Base-by-base conservation (phyloP, 1,140 invertebrate species). In the Oncopodura yosiiana region DNA sequence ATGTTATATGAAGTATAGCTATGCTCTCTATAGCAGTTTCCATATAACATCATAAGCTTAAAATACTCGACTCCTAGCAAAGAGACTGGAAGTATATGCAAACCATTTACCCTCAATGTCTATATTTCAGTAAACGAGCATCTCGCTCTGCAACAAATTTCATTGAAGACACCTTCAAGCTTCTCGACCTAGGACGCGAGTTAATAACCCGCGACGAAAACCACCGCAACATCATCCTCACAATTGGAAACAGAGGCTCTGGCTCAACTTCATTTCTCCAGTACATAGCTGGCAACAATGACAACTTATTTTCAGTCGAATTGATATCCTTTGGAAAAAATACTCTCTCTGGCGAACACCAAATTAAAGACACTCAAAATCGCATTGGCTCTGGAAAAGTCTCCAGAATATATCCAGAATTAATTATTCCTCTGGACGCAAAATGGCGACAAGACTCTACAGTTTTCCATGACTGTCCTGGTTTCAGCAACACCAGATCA, bases 401-500 rank as follows among this genome's bases (percentile, higher is more conserved):
- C 3, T 65, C 64, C 14, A 23, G 56, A 26, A 63, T 61, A 3
- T 56, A 49, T 19, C 63, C 63, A 9, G 50, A 64, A 21, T 23
- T 49, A 12, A 27, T 53, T 2, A 19, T 56, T n/a, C 46, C 60
- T 36, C 14, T 1, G 1, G 36, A 43, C 9, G 51, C 41, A 2
- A 52, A 42, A 1, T n/a, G n/a, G n/a, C n/a, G n/a, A n/a, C n/a
- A n/a, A n/a, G n/a, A n/a, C n/a, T n/a, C n/a, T n/a, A 34, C 21
- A 24, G 23, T 27, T 19, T 56, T 58, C 23, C 60, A 60, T 34
- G 64, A 66, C 44, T 53, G 45, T 26, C 64, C 64, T 3, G 64
- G 64, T 16, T 66, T 66, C 55, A 48, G 44, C 19, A 63, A 66
- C 45, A 63, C 56, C 5, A 29, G 64, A 2, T 39, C 27, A n/a